Conservation (phyloP, 2,113 vertebrate genomes). For the Sinocyclocheilus rhinocerous region DNA sequence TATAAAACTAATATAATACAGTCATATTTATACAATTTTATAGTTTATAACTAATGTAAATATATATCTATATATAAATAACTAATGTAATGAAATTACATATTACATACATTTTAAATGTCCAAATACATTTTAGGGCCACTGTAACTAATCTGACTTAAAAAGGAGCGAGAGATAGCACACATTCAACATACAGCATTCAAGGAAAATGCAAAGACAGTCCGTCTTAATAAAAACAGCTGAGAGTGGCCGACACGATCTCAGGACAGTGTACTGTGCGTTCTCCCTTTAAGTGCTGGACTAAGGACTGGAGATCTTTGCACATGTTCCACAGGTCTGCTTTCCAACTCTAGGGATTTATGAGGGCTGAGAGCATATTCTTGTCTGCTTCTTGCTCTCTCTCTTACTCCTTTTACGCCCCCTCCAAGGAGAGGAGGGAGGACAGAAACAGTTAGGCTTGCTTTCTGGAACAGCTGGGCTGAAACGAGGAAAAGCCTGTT, state of each 20-base stretch:
- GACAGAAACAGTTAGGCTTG: conserved; percentile 35
- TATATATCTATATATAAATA: background rate
- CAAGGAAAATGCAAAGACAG: background rate
- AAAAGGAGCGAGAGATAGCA: background rate
- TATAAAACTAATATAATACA: too few relatives aligned
- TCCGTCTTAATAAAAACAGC: background rate
- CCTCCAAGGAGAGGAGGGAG: conserved; percentile 7
- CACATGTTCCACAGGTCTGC: conserved; percentile 54
- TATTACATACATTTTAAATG: too few relatives aligned
- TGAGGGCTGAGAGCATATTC: conserved; percentile 56
- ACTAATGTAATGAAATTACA: background rate
- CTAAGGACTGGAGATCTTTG: conserved; percentile 50
- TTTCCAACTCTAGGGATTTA: conserved; percentile 54
- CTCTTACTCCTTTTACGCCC: conserved; percentile 21
- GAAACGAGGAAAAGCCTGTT: conserved; percentile 38
- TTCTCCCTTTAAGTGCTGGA: conserved; percentile 34
- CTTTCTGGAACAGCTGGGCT: conserved; percentile 50
- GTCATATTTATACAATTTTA: too few relatives aligned
- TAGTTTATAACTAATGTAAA: too few relatives aligned
- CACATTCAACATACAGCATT: conserved; percentile 5
- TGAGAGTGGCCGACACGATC: background rate
- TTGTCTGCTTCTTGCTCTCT: conserved; percentile 39
- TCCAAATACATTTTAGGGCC: background rate
- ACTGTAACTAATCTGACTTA: background rate
- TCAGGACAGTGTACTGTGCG: conserved; percentile 2